Base-by-base conservation (phyloP, 2,113 vertebrate species). In the Notarius quadriscutis region DNA sequence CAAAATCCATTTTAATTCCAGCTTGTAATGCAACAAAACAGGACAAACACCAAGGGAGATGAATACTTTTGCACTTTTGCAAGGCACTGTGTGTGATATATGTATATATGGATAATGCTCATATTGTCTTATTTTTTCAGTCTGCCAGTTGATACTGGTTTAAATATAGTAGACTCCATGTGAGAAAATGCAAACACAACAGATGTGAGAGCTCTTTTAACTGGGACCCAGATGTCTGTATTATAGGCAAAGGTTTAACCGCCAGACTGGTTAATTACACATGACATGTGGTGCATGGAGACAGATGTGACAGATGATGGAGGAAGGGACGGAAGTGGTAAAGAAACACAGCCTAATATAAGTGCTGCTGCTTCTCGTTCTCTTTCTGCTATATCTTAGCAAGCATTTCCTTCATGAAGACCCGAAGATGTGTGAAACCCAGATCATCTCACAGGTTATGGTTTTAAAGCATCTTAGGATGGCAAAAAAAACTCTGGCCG, bases 301-400 rank as follows among this genome's bases (percentile, higher is more conserved):
- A 88, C 86, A 86, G 88, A 87, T 87, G 88, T 88, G 84, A 87
- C 82, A 75, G 87, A 87, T 88, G 90, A 89, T 83, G 87, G 83
- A 72, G 85, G 87, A 51, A 67, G 83, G 87, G 90, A 82, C 7
- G 57, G 79, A 81, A 34, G n/a, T 48, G 60, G 58, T 53, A 51
- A 53, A 75, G 77, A 67, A 83, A 87, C 62, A 77, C 82, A 72
- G 55, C 85, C 48, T 57, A 4, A 41, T 41, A 41, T 41, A 41
- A 15, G 87, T 72, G 20, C 62, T 34, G 9, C 7, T 5, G 62
- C 53, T 77, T 81, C 48, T 85, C 55, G 25, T 81, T 87, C 48
- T 85, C 55, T 25, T 81, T 87, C 77, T 82, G 58, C 57, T 81
- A 65, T 41, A 83, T 62, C 89, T 87, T 60, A 34, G 82, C 51